phyloP scores from a whole-genome alignment of 2,888 invertebrate genomes.

The Calameuta pallipes region DNA sequence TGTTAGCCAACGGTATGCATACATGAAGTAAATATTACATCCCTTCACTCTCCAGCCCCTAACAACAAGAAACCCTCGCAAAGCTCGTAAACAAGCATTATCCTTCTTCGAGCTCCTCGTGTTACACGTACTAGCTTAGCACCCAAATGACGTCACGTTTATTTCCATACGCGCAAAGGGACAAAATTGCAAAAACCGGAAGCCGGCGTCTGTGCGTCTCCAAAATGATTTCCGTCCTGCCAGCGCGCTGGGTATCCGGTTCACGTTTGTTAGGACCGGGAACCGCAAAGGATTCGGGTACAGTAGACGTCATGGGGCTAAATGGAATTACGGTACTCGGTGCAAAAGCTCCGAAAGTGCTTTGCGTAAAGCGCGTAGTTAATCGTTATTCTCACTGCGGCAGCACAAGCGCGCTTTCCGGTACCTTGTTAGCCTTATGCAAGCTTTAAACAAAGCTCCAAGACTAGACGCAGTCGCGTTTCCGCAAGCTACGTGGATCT shows the following conservation, averaged over 20 bases:
- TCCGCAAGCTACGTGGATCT: neutral
- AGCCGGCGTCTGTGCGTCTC: neutral
- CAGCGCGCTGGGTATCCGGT: neutral
- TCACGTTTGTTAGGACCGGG: neutral
- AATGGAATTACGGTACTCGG: neutral
- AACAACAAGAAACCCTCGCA: neutral
- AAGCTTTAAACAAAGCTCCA: conserved; percentile 10
- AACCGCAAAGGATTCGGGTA: neutral
- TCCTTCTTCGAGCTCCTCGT: neutral
- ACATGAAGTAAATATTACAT: neutral
- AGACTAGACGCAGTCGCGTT: neutral
- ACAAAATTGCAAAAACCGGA: conserved; percentile 7
- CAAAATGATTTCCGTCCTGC: neutral
- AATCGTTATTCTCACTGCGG: neutral
- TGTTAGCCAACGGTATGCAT: neutral
- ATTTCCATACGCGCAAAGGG: neutral
- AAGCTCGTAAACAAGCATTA: neutral
- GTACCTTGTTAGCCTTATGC: conserved; percentile 21
- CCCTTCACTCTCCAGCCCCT: too few relatives aligned
- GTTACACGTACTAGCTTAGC: neutral
- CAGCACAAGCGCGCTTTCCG: conserved; percentile 18
- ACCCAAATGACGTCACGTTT: neutral
- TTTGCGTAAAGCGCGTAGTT: neutral
- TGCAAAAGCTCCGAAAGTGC: neutral
- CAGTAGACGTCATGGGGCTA: neutral